Conservation (phyloP, 1,140 invertebrate genomes). For the Grapholita molesta region DNA sequence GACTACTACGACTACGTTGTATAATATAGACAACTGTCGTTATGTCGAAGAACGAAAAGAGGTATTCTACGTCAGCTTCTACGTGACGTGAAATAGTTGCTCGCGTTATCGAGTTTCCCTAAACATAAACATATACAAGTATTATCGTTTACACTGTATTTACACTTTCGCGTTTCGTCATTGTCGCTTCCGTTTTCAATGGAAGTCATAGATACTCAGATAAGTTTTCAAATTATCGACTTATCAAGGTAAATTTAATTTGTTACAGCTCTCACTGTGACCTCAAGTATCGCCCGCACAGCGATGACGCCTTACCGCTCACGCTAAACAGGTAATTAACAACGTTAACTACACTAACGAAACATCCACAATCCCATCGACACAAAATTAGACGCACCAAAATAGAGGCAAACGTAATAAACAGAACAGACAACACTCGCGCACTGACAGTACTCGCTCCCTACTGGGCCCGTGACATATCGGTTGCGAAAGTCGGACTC, state of each 20-base stretch:
- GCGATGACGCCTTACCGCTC: slow-evolving; percentile 1
- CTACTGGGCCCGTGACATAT: slow-evolving; percentile 11
- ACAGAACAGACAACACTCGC: slow-evolving; percentile 31
- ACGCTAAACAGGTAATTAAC: slow-evolving; percentile 12
- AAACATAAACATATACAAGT: too few species aligned
- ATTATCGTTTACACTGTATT: too few species aligned
- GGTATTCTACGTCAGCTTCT: too few species aligned
- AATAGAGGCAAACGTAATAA: slow-evolving; percentile 58
- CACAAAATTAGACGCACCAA: slow-evolving; percentile 64
- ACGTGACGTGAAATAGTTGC: too few species aligned
- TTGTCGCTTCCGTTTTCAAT: too few species aligned
- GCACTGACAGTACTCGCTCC: slow-evolving; percentile 32
- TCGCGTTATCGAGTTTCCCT: too few species aligned
- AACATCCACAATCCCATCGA: slow-evolving; percentile 50
- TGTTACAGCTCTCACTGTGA: background rate
- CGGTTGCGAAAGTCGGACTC: slow-evolving; percentile 17
- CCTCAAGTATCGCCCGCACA: background rate
- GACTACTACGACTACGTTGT: too few species aligned
- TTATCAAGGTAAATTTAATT: background rate
- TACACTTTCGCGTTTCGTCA: too few species aligned
- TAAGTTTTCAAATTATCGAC: too few species aligned
- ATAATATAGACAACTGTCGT: too few species aligned
- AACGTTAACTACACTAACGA: slow-evolving; percentile 12
- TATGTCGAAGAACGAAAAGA: too few species aligned
- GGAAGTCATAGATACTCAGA: too few species aligned